Conservation (phyloP, 2,888 invertebrate genomes). For the Apotomis betuletana region DNA sequence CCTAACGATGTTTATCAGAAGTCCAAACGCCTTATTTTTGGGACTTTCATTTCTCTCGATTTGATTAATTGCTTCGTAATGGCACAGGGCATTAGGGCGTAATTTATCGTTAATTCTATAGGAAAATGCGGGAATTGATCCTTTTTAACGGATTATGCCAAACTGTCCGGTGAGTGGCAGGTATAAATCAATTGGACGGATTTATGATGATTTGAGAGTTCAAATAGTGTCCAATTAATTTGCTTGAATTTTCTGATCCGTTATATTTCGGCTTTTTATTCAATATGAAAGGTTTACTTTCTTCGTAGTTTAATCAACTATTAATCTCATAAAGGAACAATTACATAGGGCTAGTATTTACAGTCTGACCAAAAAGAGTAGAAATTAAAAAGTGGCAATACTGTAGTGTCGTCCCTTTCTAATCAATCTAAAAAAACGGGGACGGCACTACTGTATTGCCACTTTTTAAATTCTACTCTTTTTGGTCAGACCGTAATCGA, state of each 20-base stretch:
- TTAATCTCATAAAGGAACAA: no score
- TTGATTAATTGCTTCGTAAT: slow-evolving; percentile 80
- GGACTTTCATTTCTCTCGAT: slow-evolving; percentile 59
- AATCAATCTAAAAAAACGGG: no score
- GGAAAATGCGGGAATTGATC: slow-evolving; percentile 54
- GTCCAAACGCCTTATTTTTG: slow-evolving; percentile 58
- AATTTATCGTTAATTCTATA: slow-evolving; percentile 73
- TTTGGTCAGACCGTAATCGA: no score
- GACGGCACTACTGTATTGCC: no score
- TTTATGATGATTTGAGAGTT: slow-evolving; percentile 33
- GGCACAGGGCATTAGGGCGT: slow-evolving; percentile 73
- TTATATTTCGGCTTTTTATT: no score
- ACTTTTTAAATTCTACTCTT: no score
- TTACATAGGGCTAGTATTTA: no score
- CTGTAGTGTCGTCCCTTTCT: no score
- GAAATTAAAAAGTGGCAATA: no score
- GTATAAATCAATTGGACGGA: slow-evolving; percentile 34
- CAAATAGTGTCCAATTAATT: slow-evolving; percentile 1
- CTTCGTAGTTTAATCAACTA: no score
- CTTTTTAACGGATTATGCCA: slow-evolving; percentile 46
- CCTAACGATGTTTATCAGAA: slow-evolving; percentile 51
- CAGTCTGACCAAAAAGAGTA: no score
- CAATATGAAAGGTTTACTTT: no score
- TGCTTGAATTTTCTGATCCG: background rate
- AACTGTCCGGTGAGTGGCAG: slow-evolving; percentile 27